Evolutionary conservation across 2,888 invertebrate species (phyloP).

Genomic region (Mythimna vitellina): DNA sequence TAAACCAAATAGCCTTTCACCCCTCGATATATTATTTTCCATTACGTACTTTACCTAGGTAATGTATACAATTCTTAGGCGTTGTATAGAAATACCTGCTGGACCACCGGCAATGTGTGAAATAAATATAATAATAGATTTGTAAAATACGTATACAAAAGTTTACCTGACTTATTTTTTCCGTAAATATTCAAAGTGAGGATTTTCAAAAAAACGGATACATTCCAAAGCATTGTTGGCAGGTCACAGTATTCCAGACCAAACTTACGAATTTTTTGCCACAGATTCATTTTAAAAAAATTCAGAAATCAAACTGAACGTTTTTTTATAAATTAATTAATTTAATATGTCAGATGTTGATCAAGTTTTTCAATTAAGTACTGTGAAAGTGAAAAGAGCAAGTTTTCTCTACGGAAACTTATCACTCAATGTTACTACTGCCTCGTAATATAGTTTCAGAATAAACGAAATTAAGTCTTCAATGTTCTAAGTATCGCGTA

Average conservation of each 20-base stretch:
- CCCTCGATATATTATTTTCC: too few species aligned
- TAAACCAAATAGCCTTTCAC: too few species aligned
- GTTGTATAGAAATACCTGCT: too few species aligned
- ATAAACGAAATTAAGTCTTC: slow-evolving; percentile 27
- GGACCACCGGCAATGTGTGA: too few species aligned
- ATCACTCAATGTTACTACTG: slow-evolving; percentile 9
- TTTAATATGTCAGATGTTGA: neutral
- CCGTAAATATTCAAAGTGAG: slow-evolving; percentile 73
- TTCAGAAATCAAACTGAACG: neutral
- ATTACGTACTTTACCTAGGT: too few species aligned
- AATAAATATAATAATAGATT: too few species aligned
- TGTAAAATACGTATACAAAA: neutral
- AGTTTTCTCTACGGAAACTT: neutral
- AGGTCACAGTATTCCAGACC: slow-evolving; percentile 72
- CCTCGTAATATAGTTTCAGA: slow-evolving; percentile 5
- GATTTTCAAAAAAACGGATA: slow-evolving; percentile 67
- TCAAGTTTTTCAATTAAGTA: neutral
- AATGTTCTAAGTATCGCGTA: slow-evolving; percentile 15
- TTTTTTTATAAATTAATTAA: neutral
- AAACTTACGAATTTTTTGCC: slow-evolving; percentile 63
- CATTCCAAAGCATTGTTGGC: slow-evolving; percentile 76
- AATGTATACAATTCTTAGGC: too few species aligned
- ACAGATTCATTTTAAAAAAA: neutral
- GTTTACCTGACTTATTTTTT: slow-evolving; percentile 68
- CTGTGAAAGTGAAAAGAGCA: neutral